Percentiles rank a stretch among this genome's conserved stretches.
These are phyloP conservation scores for Chymomyza amoena DNA, from an alignment of 2,888 invertebrate genomes.

Conservation along the genomic window DNA sequence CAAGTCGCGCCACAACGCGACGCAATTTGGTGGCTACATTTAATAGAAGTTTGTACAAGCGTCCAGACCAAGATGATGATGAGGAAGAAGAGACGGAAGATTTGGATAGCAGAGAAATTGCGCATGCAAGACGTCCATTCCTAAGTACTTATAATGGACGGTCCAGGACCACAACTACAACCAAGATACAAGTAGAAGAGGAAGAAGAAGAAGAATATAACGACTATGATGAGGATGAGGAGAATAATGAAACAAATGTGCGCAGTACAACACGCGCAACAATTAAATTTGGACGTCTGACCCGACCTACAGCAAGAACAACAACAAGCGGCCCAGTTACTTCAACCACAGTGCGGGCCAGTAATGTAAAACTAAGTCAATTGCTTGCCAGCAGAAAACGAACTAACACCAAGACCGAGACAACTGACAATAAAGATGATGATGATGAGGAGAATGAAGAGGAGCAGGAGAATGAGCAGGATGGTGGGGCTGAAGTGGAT, in stretches of 20 bases:
- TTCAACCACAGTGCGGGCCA: slow-evolving; percentile 13
- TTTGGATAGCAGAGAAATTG: background rate
- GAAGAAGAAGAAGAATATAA: slow-evolving; percentile 26
- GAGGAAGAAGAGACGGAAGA: slow-evolving; percentile 19
- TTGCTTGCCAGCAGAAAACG: slow-evolving; percentile 51
- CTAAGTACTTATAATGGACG: background rate
- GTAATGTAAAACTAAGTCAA: slow-evolving; percentile 42
- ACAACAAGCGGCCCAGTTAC: background rate
- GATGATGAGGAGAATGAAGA: slow-evolving; percentile 16
- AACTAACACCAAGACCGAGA: slow-evolving; percentile 27
- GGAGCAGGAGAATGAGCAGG: slow-evolving; percentile 5
- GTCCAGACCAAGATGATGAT: slow-evolving; percentile 14
- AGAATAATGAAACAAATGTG: slow-evolving; percentile 20
- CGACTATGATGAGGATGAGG: slow-evolving; percentile 22
- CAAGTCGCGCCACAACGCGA: slow-evolving; percentile 28
- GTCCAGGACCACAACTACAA: too few relatives aligned
- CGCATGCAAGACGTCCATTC: background rate
- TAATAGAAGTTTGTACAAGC: slow-evolving; percentile 48
- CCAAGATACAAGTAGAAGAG: slow-evolving; percentile 6
- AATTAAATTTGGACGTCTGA: background rate
- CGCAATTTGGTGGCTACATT: slow-evolving; percentile 39
- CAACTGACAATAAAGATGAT: slow-evolving; percentile 17
- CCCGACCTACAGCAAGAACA: background rate
- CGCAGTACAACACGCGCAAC: slow-evolving; percentile 15
- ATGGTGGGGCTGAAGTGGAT: background rate